A percentile compares a stretch with the other conserved stretches of the same genome.
These are phyloP conservation scores for Sander lucioperca DNA, from an alignment of 2,113 vertebrate genomes.

Conservation along the genomic window DNA sequence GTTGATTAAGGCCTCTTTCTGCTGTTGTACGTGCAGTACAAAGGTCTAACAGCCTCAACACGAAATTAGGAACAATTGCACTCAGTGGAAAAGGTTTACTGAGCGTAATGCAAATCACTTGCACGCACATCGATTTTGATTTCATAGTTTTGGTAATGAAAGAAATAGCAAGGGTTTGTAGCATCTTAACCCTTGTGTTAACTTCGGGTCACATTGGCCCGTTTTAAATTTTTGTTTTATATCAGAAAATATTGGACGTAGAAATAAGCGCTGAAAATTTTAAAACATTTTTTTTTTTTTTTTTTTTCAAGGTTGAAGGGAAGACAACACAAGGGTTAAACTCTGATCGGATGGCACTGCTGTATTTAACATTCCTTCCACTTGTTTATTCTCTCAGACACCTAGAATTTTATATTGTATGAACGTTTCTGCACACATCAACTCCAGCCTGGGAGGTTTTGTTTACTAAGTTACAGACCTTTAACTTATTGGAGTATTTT, in stretches of 20 bases:
- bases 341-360: not conserved
- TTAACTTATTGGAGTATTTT: conserved; percentile 6
- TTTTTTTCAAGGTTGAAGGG: no score
- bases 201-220: no score
- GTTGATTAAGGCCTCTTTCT: conserved; percentile 23
- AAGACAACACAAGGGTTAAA: no score
- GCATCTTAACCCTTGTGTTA: no score
- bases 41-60: conserved; percentile 6
- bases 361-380: conserved; percentile 6
- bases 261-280: no score
- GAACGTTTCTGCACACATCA: not conserved
- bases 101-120: conserved; percentile 10
- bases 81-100: not conserved
- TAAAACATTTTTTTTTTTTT: no score
- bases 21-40: not conserved
- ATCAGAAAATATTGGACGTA: no score
- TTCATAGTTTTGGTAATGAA: not conserved
- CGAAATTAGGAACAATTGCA: conserved; percentile 25
- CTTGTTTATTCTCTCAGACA: conserved; percentile 30
- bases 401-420: not conserved
- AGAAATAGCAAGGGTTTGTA: not conserved
- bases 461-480: conserved; percentile 19
- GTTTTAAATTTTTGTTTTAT: no score
- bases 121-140: conserved; percentile 5
- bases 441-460: not conserved